phyloP scores from a whole-genome alignment of 2,797 vertebrate species.

The Spondyliosoma cantharus region DNA sequence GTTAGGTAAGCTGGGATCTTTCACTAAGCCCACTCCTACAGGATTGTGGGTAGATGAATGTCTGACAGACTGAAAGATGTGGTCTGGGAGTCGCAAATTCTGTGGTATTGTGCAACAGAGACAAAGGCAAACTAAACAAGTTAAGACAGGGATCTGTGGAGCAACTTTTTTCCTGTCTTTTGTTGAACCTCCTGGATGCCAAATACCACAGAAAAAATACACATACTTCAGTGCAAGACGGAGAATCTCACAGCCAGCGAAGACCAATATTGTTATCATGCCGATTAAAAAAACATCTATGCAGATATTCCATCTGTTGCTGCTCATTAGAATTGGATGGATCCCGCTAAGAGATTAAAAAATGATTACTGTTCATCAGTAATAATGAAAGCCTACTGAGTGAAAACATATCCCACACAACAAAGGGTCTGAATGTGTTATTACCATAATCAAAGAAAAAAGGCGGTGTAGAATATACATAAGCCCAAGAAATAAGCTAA shows the following conservation, averaged over 20 bases:
- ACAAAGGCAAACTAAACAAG: constrained; percentile 35
- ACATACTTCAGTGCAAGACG: constrained; percentile 30
- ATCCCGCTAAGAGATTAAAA: constrained; percentile 68
- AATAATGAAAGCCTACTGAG: constrained; percentile 63
- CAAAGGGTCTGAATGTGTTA: constrained; percentile 71
- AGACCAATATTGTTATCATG: constrained; percentile 58
- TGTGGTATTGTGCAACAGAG: constrained; percentile 45
- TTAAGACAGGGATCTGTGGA: constrained; percentile 27
- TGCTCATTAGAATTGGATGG: constrained; percentile 66
- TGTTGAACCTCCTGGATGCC: constrained; percentile 28
- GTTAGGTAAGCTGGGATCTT: constrained; percentile 14
- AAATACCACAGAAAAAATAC: constrained; percentile 2
- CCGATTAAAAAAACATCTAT: constrained; percentile 72
- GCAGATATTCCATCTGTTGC: constrained; percentile 74
- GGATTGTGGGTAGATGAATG: constrained; percentile 3
- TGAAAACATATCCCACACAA: constrained; percentile 60
- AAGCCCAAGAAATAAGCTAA: constrained; percentile 62
- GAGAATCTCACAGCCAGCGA: constrained; percentile 48
- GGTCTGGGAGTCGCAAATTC: constrained; percentile 8
- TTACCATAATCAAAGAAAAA: constrained; percentile 64
- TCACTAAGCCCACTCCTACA: constrained; percentile 5
- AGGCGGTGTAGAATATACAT: constrained; percentile 50
- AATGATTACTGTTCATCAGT: constrained; percentile 73
- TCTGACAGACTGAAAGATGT: constrained; percentile 8
- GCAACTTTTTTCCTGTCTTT: constrained; percentile 1